These are phyloP conservation scores for Balanococcus diminutus DNA, from an alignment of 2,888 invertebrate genomes.

Conservation along the genomic window DNA sequence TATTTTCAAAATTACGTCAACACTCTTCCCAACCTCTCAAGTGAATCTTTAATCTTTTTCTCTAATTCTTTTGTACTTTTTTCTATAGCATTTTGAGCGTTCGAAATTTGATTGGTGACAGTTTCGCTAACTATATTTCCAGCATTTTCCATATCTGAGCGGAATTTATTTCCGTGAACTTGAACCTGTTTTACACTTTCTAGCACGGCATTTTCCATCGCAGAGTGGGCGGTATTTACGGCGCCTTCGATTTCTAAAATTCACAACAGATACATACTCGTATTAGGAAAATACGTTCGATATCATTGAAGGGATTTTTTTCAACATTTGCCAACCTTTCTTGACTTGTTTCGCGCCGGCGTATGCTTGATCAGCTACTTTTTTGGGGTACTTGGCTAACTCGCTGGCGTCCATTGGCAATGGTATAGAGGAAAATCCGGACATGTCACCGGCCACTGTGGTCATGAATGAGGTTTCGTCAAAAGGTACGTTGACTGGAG, in stretches of 20 bases:
- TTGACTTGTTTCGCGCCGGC: background rate
- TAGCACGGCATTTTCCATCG: background rate
- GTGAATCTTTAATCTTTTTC: background rate
- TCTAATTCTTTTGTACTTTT: background rate
- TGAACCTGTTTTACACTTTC: background rate
- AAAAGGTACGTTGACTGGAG: constrained; percentile 16
- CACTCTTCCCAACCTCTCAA: background rate
- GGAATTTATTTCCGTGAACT: background rate
- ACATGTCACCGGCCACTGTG: background rate
- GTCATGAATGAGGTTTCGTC: background rate
- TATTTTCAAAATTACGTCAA: background rate
- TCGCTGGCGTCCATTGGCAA: background rate
- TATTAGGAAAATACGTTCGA: too few relatives aligned
- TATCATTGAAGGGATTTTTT: too few relatives aligned
- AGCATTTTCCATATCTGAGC: background rate
- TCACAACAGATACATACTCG: background rate
- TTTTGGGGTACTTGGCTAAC: background rate
- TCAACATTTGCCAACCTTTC: background rate
- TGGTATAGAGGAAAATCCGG: background rate
- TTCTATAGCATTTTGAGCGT: background rate
- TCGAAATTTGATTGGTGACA: background rate
- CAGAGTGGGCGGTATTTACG: background rate
- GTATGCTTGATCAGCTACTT: background rate
- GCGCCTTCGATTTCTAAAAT: background rate
- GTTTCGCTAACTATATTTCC: background rate